phyloP scores from a whole-genome alignment of 2,888 invertebrate genomes.

The Pristionchus entomophagus region DNA sequence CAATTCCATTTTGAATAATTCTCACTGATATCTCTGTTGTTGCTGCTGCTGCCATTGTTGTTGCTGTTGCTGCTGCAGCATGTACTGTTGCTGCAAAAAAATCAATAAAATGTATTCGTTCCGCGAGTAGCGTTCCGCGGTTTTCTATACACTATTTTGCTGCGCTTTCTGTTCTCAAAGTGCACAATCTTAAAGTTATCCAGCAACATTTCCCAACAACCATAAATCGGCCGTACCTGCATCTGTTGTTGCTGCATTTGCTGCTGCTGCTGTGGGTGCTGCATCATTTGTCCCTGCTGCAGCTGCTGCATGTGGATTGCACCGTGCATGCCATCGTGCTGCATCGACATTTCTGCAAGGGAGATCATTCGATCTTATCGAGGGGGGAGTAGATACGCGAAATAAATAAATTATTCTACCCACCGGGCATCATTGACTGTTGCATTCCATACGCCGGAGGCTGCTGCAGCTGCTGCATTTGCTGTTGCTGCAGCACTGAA shows the following conservation, averaged over 20 bases:
- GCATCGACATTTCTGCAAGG: not conserved
- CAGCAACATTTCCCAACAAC: too few species aligned
- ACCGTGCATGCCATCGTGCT: not conserved
- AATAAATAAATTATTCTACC: not conserved
- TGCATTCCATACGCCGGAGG: not conserved
- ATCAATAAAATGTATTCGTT: too few species aligned
- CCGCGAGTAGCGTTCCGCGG: too few species aligned
- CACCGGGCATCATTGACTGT: not conserved
- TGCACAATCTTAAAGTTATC: too few species aligned
- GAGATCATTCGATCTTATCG: too few species aligned
- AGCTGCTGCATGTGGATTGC: not conserved
- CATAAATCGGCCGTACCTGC: not conserved
- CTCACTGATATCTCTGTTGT: not conserved
- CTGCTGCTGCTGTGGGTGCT: not conserved
- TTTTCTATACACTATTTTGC: too few species aligned
- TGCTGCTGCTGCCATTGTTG: conserved; percentile 16
- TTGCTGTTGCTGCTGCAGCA: conserved; percentile 3
- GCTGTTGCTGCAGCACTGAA: not conserved
- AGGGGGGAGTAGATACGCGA: not conserved
- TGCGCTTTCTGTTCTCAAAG: too few species aligned
- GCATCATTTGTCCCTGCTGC: conserved; percentile 26
- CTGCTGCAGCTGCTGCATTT: not conserved
- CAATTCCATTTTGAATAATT: too few species aligned
- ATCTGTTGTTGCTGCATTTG: not conserved
- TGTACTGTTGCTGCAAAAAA: not conserved